Conservation (phyloP, 2,888 invertebrate species). For the Andricus curvator region DNA sequence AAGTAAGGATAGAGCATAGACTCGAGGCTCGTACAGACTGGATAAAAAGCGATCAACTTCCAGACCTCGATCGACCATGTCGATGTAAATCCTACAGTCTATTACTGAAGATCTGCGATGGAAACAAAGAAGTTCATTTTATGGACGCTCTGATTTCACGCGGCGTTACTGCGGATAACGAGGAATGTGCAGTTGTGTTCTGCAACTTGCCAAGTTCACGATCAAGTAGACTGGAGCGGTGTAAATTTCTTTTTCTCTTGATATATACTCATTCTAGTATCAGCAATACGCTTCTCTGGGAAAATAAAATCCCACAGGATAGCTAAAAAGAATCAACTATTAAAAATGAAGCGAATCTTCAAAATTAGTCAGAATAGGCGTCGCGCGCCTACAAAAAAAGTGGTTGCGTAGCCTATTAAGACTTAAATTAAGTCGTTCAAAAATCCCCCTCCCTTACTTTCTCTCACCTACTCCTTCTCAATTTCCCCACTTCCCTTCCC, state of each 20-base stretch:
- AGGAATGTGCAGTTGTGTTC: conserved; percentile 1
- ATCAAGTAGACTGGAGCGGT: conserved; percentile 6
- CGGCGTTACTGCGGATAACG: conserved; percentile 50
- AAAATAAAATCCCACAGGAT: no score
- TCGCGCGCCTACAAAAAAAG: no score
- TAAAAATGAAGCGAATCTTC: no score
- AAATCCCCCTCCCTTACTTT: no score
- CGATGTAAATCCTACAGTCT: conserved; percentile 12
- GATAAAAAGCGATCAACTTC: conserved; percentile 14
- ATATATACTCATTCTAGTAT: background rate
- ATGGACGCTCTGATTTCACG: conserved; percentile 52
- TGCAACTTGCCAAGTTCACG: background rate
- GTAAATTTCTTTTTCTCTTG: background rate
- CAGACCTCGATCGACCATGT: conserved; percentile 9
- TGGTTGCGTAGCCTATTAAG: no score
- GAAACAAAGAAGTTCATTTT: conserved; percentile 44
- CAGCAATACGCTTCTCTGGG: background rate
- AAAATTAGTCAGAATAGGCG: no score
- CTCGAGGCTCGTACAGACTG: background rate
- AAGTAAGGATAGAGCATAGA: conserved; percentile 6
- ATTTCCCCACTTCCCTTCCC: no score
- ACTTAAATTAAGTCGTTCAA: no score
- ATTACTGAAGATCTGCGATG: conserved; percentile 26
- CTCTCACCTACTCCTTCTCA: no score
- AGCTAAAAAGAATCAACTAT: no score